Base-by-base conservation (phyloP, 2,888 invertebrate species). In the Limnephilus rhombicus region DNA sequence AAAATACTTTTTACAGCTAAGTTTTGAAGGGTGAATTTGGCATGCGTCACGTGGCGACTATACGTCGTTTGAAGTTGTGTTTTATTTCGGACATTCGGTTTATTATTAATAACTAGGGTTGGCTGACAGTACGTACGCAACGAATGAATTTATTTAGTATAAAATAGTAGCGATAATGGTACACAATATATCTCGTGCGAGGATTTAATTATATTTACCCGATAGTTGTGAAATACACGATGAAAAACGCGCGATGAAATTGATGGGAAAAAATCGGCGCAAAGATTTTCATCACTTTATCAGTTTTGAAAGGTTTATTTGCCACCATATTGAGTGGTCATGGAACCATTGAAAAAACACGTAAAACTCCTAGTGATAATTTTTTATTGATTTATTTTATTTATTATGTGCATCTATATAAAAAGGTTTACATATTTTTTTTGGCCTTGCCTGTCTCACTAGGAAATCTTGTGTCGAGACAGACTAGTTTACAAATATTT, bases 21-120 rank as follows among this genome's bases (percentile, higher is more conserved):
- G 53, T 3, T n/a, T 18, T 12, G 15, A 87, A 34, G 15, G 68
- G 53, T 53, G 49, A 24, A 18, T 53, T 53, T 31, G 15, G 87
- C 68, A 3, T 31, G 31, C 15, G 13, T 4, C 34, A 11, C 1
- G 31, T 87, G n/a, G 29, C 11, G 87, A 12, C 9, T n/a, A 87
- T 37, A 31, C 31, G 15, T 31, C 9, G 18, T 49, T 86, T 15
- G 87, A 11, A 34, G 18, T 29, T 49, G 49, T 68, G 31, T 68
- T 68, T 24, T 24, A n/a, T 24, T 24, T 24, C 68, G n/a, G 53
- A 68, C 37, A 24, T 31, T 34, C 49, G 82, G 81, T 90, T 31
- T 90, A 90, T 90, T 90, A 90, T 90, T 90, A 90, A 90, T 90
- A 90, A 45, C 90, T 49, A 31, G 45, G 82, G 49, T 34, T 31